phyloP scores from a whole-genome alignment of 2,888 invertebrate genomes.

The Bursaphelenchus okinawaensis region DNA sequence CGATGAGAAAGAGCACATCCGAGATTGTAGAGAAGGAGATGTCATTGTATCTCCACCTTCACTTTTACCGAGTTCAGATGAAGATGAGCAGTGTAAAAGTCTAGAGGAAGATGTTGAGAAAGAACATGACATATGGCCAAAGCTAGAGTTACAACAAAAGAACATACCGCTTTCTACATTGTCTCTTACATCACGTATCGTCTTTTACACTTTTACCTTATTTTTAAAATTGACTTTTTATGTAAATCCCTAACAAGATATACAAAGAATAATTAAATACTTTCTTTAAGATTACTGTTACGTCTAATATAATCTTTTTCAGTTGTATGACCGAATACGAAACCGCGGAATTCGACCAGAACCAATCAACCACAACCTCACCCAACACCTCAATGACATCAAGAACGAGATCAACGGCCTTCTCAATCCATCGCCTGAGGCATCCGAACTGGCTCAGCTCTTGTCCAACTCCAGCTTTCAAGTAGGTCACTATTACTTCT shows the following conservation, averaged over 20 bases:
- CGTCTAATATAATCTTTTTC: constrained; percentile 36
- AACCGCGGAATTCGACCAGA: constrained; percentile 41
- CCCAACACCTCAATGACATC: constrained; percentile 44
- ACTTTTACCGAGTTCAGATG: too few relatives aligned
- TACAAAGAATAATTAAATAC: too few relatives aligned
- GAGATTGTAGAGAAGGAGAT: too few relatives aligned
- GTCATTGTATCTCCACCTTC: too few relatives aligned
- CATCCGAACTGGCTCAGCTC: constrained; percentile 42
- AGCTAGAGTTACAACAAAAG: not conserved
- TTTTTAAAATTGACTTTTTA: too few relatives aligned
- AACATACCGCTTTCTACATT: not conserved
- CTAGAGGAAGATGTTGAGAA: not conserved
- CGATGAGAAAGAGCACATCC: not conserved
- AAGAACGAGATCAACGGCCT: constrained; percentile 37
- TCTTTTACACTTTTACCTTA: constrained; percentile 4
- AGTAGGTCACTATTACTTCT: constrained; percentile 29
- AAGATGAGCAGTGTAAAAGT: too few relatives aligned
- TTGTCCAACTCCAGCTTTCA: constrained; percentile 47
- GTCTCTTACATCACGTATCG: not conserved
- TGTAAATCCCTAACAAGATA: too few relatives aligned
- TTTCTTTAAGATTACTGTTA: too few relatives aligned
- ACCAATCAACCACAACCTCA: constrained; percentile 42
- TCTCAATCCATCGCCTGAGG: constrained; percentile 44
- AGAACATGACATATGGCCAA: not conserved
- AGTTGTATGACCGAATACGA: constrained; percentile 58